Evolutionary conservation across 2,888 invertebrate genomes (phyloP), one percentile per base, ranked within the genome.

Genomic region (Cerastis leucographa): DNA sequence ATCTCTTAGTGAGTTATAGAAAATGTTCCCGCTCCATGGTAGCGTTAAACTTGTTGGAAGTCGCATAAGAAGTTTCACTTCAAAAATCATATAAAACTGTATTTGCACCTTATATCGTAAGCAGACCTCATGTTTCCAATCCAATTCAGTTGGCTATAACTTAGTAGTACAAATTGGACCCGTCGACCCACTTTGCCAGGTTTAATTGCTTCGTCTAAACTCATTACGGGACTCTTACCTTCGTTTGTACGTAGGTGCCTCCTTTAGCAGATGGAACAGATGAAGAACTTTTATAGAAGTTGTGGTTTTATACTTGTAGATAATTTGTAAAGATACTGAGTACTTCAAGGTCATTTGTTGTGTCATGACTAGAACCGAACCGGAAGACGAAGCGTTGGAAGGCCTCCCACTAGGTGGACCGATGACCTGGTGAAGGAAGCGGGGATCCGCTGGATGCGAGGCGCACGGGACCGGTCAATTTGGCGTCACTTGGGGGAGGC

Each of bases 151-250:
- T 80, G 49, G 74, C 78, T 85, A 85, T 87, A 91, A 90, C 84
- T 89, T 88, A 84, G 89, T 86, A 84, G 88, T 88, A 90, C 87
- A 90, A 91, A 93, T 91, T 92, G 89, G 88, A 89, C 76, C 85
- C 80, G 87, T 85, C 89, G 90, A 88, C 90, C 90, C 85, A 91
- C 88, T 91, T 90, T 85, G 85, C 78, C 35, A 81, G 85, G 83
- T 89, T 90, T 92, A 92, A 92, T 93, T 93, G 90, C 90, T 89
- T 83, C 84, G 86, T 85, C 82, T 92, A 88, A 92, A 91, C 89
- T 91, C 89, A 90, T 93, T 91, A 91, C 78, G 51, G 56, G 75
- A 84, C 83, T 86, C 78, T 85, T 86, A 71, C 76, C 81, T 85
- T 70, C 69, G 74, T 71, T 62, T 81, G 71, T 77, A 73, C 69